These are phyloP conservation scores for Arion vulgaris DNA, from an alignment of 1,140 invertebrate genomes.

Conservation along the genomic window DNA sequence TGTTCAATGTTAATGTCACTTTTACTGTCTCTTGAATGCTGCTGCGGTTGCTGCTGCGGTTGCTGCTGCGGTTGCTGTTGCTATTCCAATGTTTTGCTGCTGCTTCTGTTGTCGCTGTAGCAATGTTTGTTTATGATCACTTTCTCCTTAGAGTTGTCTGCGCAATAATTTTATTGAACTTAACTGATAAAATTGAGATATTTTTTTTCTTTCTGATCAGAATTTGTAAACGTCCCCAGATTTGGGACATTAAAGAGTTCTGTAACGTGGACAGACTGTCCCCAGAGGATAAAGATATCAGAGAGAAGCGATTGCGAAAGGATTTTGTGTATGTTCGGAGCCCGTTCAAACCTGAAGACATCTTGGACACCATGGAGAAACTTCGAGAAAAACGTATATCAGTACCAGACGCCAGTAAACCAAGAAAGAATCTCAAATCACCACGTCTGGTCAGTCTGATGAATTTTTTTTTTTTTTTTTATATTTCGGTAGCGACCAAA, in stretches of 20 bases:
- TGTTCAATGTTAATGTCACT: too few relatives aligned
- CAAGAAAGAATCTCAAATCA: constrained; percentile 34
- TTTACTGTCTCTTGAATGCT: too few relatives aligned
- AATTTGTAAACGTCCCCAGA: too few relatives aligned
- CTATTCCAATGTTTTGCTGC: too few relatives aligned
- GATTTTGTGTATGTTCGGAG: constrained; percentile 24
- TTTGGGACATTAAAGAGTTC: constrained; percentile 39
- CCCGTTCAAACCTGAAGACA: constrained; percentile 29
- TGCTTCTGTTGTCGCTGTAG: too few relatives aligned
- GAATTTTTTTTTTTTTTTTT: background rate
- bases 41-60: too few relatives aligned
- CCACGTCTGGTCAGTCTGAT: constrained; percentile 30
- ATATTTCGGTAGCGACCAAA: background rate
- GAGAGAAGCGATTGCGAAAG: constrained; percentile 21
- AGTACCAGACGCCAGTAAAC: constrained; percentile 37
- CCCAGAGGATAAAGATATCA: background rate
- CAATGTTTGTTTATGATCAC: too few relatives aligned
- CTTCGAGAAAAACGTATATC: constrained; percentile 32
- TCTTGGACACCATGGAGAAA: constrained; percentile 38
- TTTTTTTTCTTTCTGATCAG: too few relatives aligned
- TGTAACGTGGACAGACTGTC: constrained; percentile 37
- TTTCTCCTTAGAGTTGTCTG: too few relatives aligned
- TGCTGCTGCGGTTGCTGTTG: too few relatives aligned
- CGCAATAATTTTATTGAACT: too few relatives aligned
- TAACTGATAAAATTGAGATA: too few relatives aligned